A percentile compares a stretch with the other conserved stretches of the same genome.
phyloP scores from a whole-genome alignment of 2,797 vertebrate genomes.

The Pristis pectinata region DNA sequence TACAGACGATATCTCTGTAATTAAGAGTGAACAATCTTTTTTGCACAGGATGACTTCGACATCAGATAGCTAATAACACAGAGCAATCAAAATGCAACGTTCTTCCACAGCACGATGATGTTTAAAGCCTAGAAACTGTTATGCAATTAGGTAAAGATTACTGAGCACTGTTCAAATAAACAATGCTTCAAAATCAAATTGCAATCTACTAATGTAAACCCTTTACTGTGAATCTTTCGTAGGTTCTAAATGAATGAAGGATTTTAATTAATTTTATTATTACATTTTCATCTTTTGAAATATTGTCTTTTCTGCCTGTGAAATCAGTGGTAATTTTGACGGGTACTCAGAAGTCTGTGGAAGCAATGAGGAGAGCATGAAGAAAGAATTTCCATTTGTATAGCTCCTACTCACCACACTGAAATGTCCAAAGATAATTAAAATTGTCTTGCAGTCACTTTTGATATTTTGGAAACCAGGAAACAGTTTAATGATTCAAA shows the following conservation, averaged over 20 bases:
- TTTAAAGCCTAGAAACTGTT: background rate
- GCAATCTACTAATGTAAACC: background rate
- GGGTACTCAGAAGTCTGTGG: constrained; percentile 52
- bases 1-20: background rate
- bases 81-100: background rate
- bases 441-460: too few species aligned
- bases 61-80: background rate
- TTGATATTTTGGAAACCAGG: background rate
- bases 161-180: background rate
- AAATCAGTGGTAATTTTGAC: constrained; percentile 46
- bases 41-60: background rate
- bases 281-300: background rate
- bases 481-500: background rate
- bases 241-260: background rate
- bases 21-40: background rate
- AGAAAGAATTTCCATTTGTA: constrained; percentile 40
- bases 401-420: constrained; percentile 51
- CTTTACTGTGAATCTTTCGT: background rate
- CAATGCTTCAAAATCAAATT: background rate
- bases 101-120: background rate
- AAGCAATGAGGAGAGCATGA: constrained; percentile 44
- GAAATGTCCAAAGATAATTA: background rate
- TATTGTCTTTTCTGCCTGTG: too few species aligned
- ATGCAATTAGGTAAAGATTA: background rate
- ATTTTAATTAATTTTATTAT: background rate